Evolutionary conservation across 2,113 vertebrate species (phyloP).

Genomic region (Phylloscopus trochilus): DNA sequence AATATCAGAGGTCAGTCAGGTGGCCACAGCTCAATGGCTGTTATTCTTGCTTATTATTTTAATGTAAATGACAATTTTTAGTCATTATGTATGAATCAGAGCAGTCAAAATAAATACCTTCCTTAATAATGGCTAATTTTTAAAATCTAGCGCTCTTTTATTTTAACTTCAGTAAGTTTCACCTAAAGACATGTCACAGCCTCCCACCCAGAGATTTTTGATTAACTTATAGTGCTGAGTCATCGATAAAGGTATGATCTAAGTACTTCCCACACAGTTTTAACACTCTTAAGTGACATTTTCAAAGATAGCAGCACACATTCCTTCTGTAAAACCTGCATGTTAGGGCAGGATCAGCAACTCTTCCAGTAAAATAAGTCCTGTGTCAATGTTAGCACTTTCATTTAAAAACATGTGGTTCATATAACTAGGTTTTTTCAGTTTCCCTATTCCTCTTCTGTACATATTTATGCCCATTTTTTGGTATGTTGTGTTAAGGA

Average conservation of each 20-base stretch:
- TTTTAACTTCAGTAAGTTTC: neutral
- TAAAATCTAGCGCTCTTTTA: neutral
- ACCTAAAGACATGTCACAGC: neutral
- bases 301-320: neutral
- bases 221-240: neutral
- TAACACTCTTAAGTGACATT: neutral
- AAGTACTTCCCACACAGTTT: neutral
- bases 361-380: neutral
- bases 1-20: neutral
- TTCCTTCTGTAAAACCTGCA: neutral
- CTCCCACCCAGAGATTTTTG: neutral
- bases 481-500: neutral
- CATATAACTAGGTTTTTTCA: neutral
- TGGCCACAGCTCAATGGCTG: neutral
- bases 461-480: neutral
- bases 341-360: neutral
- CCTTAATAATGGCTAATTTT: neutral
- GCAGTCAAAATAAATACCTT: neutral
- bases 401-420: neutral
- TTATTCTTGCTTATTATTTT: neutral
- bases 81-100: neutral
- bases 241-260: neutral
- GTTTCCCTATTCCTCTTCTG: neutral
- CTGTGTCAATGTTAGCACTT: neutral
- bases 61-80: neutral